phyloP scores from a whole-genome alignment of 1,140 invertebrate species.

The Heliconius nattereri region DNA sequence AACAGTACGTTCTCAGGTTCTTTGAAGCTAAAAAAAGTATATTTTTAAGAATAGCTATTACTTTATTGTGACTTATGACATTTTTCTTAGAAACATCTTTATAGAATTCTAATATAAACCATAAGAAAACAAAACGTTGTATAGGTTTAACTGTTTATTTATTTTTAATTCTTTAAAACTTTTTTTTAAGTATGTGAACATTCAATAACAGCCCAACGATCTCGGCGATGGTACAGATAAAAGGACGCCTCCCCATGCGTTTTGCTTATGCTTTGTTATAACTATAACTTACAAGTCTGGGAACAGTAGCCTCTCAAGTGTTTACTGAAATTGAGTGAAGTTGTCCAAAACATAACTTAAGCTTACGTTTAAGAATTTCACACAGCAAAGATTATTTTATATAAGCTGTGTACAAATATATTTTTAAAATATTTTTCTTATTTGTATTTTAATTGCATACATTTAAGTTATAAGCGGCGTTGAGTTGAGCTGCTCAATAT shows the following conservation, averaged over 20 bases:
- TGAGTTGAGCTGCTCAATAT: no score
- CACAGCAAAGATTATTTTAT: background rate
- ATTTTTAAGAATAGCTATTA: background rate
- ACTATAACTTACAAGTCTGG: constrained; percentile 21
- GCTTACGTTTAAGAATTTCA: background rate
- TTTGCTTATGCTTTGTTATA: constrained; percentile 31
- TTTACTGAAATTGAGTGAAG: constrained; percentile 22
- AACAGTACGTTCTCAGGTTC: no score
- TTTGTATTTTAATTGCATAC: no score
- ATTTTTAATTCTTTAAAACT: background rate
- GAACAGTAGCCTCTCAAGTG: constrained; percentile 31
- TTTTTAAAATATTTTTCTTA: no score
- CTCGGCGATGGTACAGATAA: constrained; percentile 39
- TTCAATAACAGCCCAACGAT: background rate
- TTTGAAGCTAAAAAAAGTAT: no score
- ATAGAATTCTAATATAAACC: no score
- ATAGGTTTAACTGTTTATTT: background rate
- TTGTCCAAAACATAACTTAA: background rate
- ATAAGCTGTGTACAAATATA: background rate
- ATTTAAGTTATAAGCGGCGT: no score
- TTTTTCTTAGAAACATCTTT: no score
- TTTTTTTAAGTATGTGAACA: background rate
- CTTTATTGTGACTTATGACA: background rate
- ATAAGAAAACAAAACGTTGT: background rate
- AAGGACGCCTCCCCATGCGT: constrained; percentile 45